Evolutionary conservation across 2,113 vertebrate genomes (phyloP).

Genomic region (Gadus chalcogrammus): DNA sequence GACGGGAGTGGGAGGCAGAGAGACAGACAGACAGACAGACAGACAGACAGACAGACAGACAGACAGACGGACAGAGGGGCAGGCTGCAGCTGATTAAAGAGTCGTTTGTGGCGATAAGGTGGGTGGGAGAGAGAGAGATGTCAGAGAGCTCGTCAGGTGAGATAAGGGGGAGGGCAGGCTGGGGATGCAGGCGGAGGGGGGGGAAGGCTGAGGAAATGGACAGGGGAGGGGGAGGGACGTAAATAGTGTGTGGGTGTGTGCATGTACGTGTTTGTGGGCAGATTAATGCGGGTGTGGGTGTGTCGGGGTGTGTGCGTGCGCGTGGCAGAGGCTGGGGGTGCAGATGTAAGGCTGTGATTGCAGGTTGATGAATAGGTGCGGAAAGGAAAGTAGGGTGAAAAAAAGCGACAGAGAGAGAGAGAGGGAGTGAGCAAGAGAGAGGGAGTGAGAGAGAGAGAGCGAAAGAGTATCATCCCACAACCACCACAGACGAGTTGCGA

Average conservation of each 20-base stretch:
- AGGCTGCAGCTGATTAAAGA: too few species aligned
- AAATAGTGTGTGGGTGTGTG: slow-evolving; percentile 1
- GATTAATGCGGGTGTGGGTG: not conserved
- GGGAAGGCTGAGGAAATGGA: slow-evolving; percentile 4
- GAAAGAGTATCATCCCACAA: not conserved
- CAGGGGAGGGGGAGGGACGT: not conserved
- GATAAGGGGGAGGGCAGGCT: not conserved
- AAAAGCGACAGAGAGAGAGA: too few species aligned
- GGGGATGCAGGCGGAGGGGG: not conserved
- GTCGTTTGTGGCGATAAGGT: too few species aligned
- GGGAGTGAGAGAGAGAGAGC: not conserved
- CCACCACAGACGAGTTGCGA: too few species aligned
- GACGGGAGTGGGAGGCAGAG: too few species aligned
- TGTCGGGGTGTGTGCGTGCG: not conserved
- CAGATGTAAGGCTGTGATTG: not conserved
- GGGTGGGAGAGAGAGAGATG: too few species aligned
- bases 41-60: too few species aligned
- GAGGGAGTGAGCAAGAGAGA: too few species aligned
- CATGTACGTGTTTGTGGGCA: not conserved
- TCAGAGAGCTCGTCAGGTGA: too few species aligned
- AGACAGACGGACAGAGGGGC: too few species aligned
- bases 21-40: not conserved
- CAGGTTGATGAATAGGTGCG: not conserved
- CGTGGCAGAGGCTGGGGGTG: not conserved
- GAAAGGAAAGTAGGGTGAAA: not conserved